phyloP scores from a whole-genome alignment of 1,140 invertebrate species.

The Drosophila baimaii region DNA sequence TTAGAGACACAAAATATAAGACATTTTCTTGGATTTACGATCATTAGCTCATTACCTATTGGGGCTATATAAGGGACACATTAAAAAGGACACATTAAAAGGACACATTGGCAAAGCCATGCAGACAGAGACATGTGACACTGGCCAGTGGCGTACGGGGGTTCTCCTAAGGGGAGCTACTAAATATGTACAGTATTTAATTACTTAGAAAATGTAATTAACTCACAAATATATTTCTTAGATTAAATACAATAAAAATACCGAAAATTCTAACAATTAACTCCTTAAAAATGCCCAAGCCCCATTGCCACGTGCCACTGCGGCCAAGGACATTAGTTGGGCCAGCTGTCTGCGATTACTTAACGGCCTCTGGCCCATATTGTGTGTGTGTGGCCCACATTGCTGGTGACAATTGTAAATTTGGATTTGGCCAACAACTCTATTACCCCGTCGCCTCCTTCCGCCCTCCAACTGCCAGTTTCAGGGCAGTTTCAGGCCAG shows the following conservation, averaged over 20 bases:
- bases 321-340: conserved; percentile 24
- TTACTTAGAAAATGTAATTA: too few species aligned
- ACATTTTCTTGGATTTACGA: too few species aligned
- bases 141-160: too few species aligned
- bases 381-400: conserved; percentile 46
- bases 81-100: too few species aligned
- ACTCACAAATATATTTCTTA: background rate
- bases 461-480: background rate
- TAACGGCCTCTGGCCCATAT: conserved; percentile 38
- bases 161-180: too few species aligned
- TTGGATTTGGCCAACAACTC: conserved; percentile 18
- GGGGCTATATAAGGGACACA: too few species aligned
- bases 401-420: conserved; percentile 54
- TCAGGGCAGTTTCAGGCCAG: background rate
- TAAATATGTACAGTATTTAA: too few species aligned
- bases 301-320: background rate
- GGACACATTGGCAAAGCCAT: too few species aligned
- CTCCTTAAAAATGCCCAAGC: too few species aligned
- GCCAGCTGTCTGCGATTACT: conserved; percentile 8
- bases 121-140: too few species aligned
- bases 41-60: too few species aligned
- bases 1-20: too few species aligned
- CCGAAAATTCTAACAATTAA: background rate
- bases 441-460: background rate
- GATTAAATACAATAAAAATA: background rate